Conservation (phyloP, 2,113 vertebrate species). For the Hiodon alosoides region DNA sequence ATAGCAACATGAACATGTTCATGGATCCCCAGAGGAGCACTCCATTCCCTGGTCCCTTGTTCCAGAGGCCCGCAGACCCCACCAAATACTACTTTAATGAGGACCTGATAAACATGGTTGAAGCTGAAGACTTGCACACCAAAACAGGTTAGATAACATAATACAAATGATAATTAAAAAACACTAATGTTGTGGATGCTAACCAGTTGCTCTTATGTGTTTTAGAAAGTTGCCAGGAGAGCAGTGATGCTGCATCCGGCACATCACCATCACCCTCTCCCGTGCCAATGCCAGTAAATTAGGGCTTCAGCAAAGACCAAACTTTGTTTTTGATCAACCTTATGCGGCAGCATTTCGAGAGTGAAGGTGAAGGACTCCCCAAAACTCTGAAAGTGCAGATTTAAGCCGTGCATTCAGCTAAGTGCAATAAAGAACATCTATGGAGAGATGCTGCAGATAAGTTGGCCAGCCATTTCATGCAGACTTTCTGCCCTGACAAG, state of each 20-base stretch:
- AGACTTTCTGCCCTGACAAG: slow-evolving; percentile 26
- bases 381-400: slow-evolving; percentile 17
- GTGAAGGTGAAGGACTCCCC: slow-evolving; percentile 22
- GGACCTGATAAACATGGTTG: too few species aligned
- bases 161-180: too few species aligned
- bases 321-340: slow-evolving; percentile 27
- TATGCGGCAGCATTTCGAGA: slow-evolving; percentile 22
- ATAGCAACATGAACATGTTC: too few species aligned
- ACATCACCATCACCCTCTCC: slow-evolving; percentile 24
- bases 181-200: background rate
- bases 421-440: slow-evolving; percentile 23
- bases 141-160: too few species aligned
- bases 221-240: slow-evolving; percentile 20
- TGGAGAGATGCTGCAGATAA: slow-evolving; percentile 26
- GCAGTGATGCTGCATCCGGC: slow-evolving; percentile 12
- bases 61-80: too few species aligned
- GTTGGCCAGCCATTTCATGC: slow-evolving; percentile 22
- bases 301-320: slow-evolving; percentile 22
- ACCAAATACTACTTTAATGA: too few species aligned
- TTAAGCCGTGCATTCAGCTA: too few species aligned
- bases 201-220: slow-evolving; percentile 15
- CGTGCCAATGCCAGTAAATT: slow-evolving; percentile 15
- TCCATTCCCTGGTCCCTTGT: too few species aligned
- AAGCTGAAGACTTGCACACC: too few species aligned
- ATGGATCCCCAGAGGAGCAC: too few species aligned